Conservation (phyloP, 2,113 vertebrate species). For the Ancistrus triradiatus region DNA sequence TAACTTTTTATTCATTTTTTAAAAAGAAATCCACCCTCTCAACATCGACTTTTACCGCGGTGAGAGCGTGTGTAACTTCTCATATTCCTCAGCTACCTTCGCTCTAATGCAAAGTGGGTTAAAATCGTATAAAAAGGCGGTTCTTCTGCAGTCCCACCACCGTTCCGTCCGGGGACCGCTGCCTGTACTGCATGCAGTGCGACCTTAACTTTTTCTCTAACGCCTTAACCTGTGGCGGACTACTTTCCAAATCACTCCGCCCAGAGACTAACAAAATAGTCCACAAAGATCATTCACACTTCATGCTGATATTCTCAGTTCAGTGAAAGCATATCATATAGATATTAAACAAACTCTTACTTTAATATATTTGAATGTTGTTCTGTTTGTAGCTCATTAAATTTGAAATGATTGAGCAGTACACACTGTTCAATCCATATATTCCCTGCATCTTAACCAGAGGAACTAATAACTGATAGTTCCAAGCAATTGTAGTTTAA, state of each 20-base stretch:
- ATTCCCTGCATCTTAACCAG: no score
- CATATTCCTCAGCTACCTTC: conserved; percentile 54
- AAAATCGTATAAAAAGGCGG: conserved; percentile 12
- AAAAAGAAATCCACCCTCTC: conserved; percentile 54
- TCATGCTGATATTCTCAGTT: neutral
- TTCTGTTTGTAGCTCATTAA: no score
- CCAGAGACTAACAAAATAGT: conserved; percentile 19
- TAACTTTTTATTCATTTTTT: conserved; percentile 62
- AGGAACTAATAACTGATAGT: no score
- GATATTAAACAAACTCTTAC: no score
- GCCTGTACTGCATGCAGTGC: conserved; percentile 59
- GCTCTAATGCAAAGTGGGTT: conserved; percentile 20
- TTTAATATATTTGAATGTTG: no score
- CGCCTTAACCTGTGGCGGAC: conserved; percentile 65
- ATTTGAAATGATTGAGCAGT: no score
- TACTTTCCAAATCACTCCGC: conserved; percentile 54
- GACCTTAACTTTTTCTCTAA: conserved; percentile 58
- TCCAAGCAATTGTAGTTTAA: no score
- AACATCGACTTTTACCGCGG: conserved; percentile 49
- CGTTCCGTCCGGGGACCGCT: conserved; percentile 57
- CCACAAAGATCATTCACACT: neutral
- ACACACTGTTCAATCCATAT: no score
- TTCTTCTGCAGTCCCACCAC: conserved; percentile 35
- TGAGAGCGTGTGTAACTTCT: conserved; percentile 39
- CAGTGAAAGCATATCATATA: no score